Evolutionary conservation across 1,140 invertebrate genomes (phyloP).

Genomic region (Cydia pomonella): DNA sequence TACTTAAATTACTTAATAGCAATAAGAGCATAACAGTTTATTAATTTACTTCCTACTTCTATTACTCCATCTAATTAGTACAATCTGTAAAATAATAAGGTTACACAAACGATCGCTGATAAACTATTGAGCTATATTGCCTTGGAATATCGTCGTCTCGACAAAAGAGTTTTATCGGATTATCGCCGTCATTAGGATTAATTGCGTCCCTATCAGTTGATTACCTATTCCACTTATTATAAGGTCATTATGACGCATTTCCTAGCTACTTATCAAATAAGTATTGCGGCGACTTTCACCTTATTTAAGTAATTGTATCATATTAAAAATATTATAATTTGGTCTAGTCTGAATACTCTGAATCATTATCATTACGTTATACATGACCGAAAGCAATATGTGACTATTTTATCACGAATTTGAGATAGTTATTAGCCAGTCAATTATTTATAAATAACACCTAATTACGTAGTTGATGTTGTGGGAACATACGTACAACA

Average conservation of each 20-base stretch:
- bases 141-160: not conserved
- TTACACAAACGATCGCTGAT: conserved; percentile 20
- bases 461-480: not conserved
- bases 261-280: no score
- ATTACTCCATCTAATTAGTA: conserved; percentile 8
- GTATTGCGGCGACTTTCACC: conserved; percentile 10
- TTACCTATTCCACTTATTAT: conserved; percentile 1
- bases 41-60: not conserved
- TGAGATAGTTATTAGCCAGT: not conserved
- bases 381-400: not conserved
- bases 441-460: not conserved
- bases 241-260: conserved; percentile 4
- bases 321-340: not conserved
- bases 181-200: not conserved
- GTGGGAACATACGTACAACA: no score
- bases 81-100: not conserved
- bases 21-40: not conserved
- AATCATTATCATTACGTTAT: no score
- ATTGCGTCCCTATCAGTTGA: not conserved
- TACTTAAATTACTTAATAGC: no score
- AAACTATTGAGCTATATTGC: not conserved
- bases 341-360: not conserved
- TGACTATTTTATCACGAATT: not conserved
- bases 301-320: not conserved
- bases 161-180: conserved; percentile 23